Evolutionary conservation across 2,888 invertebrate genomes (phyloP).

Genomic region (Aelia acuminata): DNA sequence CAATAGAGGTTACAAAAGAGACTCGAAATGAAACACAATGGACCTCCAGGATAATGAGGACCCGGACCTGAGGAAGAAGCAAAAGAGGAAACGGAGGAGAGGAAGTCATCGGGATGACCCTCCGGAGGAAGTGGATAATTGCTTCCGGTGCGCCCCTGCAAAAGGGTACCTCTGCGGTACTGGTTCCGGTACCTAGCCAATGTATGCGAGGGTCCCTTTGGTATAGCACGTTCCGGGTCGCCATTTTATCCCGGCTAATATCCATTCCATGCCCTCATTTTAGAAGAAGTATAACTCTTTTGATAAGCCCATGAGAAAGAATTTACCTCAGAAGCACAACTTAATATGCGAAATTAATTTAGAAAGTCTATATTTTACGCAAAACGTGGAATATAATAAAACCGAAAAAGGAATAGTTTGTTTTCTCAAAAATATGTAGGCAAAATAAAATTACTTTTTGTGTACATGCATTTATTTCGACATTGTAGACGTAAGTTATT

Average conservation of each 20-base stretch:
- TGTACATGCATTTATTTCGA: too few species aligned
- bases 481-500: too few species aligned
- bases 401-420: too few species aligned
- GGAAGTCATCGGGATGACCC: constrained; percentile 50
- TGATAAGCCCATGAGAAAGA: background rate
- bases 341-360: background rate
- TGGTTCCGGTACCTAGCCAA: constrained; percentile 48
- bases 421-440: too few species aligned
- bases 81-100: constrained; percentile 47
- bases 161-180: constrained; percentile 42
- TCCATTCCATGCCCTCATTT: background rate
- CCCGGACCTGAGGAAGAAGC: constrained; percentile 45
- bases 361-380: too few species aligned
- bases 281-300: background rate
- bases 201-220: constrained; percentile 24
- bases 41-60: constrained; percentile 17
- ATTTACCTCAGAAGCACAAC: background rate
- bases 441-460: too few species aligned
- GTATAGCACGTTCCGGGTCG: background rate
- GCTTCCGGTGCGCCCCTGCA: constrained; percentile 25
- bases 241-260: background rate
- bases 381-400: too few species aligned
- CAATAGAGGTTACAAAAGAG: constrained; percentile 8
- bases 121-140: constrained; percentile 45
- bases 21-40: constrained; percentile 23